phyloP scores from a whole-genome alignment of 2,888 invertebrate species.

The Agrilus mali region DNA sequence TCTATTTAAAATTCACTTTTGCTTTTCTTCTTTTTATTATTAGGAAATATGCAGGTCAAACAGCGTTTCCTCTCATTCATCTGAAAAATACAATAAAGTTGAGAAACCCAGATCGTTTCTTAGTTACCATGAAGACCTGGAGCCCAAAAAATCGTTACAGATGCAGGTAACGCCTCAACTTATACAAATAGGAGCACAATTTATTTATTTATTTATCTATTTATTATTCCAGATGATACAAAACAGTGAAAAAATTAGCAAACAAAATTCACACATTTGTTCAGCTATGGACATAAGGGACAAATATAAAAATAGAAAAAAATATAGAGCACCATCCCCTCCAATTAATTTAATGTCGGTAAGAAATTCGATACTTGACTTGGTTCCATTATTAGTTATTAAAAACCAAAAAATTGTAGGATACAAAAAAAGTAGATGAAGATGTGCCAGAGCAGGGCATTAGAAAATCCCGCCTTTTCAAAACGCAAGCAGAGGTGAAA shows the following conservation, averaged over 20 bases:
- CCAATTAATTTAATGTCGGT: constrained; percentile 26
- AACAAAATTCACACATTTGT: constrained; percentile 11
- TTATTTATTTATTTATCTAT: no score
- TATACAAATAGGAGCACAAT: no score
- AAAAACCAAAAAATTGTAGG: no score
- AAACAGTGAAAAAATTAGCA: constrained; percentile 26
- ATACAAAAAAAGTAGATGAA: no score
- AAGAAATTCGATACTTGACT: constrained; percentile 15
- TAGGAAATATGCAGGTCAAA: constrained; percentile 13
- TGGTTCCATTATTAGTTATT: neutral
- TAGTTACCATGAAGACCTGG: constrained; percentile 7
- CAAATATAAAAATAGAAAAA: constrained; percentile 49
- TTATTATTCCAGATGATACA: no score
- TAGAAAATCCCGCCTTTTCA: constrained; percentile 54
- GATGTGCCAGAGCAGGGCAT: constrained; percentile 21
- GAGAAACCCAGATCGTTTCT: constrained; percentile 7
- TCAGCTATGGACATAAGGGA: constrained; percentile 31
- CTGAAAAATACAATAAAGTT: constrained; percentile 9
- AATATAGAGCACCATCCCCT: constrained; percentile 65
- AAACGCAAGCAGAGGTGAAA: constrained; percentile 61
- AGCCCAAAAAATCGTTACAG: constrained; percentile 12
- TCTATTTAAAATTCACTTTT: constrained; percentile 2
- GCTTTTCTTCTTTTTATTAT: constrained; percentile 1
- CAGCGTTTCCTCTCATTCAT: constrained; percentile 12
- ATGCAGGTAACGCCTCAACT: no score